Base-by-base conservation (phyloP, 1,140 invertebrate genomes). In the Sminthurinus signatus region DNA sequence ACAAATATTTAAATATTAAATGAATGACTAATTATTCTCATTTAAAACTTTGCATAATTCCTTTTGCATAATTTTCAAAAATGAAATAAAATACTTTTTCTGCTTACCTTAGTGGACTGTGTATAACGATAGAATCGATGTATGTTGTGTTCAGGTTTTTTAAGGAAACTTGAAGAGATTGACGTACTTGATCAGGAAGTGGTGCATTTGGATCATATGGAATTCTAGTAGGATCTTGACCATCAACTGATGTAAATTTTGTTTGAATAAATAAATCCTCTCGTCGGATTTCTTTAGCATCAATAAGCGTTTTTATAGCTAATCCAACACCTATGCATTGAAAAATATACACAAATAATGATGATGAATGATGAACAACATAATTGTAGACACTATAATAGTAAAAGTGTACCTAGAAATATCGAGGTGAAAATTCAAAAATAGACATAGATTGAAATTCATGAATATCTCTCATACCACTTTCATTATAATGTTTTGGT, bases 401-500 rank as follows among this genome's bases (percentile, higher is more conserved):
- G n/a, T n/a, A n/a, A n/a, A n/a, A n/a, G n/a, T n/a, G n/a, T n/a
- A n/a, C n/a, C n/a, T n/a, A n/a, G n/a, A n/a, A n/a, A n/a, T n/a
- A n/a, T n/a, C n/a, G n/a, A n/a, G n/a, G n/a, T n/a, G n/a, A n/a
- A n/a, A n/a, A n/a, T n/a, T n/a, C n/a, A n/a, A n/a, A n/a, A n/a
- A n/a, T n/a, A n/a, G n/a, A n/a, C n/a, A n/a, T n/a, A n/a, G n/a
- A n/a, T n/a, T n/a, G n/a, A n/a, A n/a, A n/a, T n/a, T n/a, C n/a
- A n/a, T n/a, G 46, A 48, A 21, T 10, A 21, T 10, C 50, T 8
- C 50, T 23, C 31, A 60, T 39, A n/a, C 70, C 70, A 10, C 55
- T 52, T 21, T 71, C 70, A 42, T 64, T 29, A 29, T 71, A 71
- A 55, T 71, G 70, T 32, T 71, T 71, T 1, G 66, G 66, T 44